Evolutionary conservation across 2,113 vertebrate species (phyloP).

Genomic region (Rhinolophus ferrumequinum): DNA sequence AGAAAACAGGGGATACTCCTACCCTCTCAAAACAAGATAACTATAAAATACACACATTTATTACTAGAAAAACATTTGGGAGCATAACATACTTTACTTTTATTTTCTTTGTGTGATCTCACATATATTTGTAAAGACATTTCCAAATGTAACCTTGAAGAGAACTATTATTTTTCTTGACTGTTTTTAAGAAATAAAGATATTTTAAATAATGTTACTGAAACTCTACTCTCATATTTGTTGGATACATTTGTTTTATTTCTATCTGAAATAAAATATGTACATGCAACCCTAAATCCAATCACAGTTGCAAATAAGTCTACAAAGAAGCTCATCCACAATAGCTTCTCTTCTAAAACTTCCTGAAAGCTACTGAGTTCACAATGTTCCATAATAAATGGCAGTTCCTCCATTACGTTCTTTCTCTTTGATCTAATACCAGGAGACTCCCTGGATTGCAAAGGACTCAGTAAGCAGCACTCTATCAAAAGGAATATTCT

Average conservation of each 20-base stretch:
- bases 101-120: not conserved
- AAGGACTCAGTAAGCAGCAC: conserved; percentile 57
- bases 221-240: not conserved
- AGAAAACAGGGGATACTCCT: not conserved
- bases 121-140: not conserved
- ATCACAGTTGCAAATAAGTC: conserved; percentile 3
- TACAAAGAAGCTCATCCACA: not conserved
- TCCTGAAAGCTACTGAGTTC: not conserved
- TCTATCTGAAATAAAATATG: not conserved
- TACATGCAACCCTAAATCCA: not conserved
- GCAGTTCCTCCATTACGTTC: not conserved
- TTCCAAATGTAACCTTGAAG: not conserved
- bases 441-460: conserved; percentile 14
- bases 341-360: not conserved
- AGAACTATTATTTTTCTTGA: not conserved
- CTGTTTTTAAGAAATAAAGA: conserved; percentile 34
- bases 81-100: not conserved
- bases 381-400: not conserved
- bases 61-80: not conserved
- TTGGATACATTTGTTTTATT: not conserved
- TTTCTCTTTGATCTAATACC: conserved; percentile 68
- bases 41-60: not conserved
- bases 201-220: not conserved
- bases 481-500: conserved; percentile 76
- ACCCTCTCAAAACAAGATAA: not conserved